Base-by-base conservation (phyloP, 2,113 vertebrate species). In the Elgaria multicarinata region DNA sequence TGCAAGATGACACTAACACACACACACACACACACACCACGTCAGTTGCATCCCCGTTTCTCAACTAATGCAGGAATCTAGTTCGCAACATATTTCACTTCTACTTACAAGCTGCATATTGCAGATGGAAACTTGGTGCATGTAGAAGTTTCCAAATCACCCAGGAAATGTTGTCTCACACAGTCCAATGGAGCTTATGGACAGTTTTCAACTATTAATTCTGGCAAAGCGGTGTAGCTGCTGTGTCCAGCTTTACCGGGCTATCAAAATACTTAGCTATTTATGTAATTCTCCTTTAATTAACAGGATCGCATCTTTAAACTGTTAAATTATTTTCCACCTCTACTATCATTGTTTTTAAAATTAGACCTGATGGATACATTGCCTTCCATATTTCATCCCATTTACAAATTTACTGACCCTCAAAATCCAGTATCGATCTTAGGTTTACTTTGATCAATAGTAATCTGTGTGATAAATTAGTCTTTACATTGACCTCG, bases 351-450 rank as follows among this genome's bases (percentile, higher is more conserved):
- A 82, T 84, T 71, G 69, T 6, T 89, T 93, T 84, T 87, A 90
- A 44, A 31, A 36, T 58, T 91, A 83, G 18, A 44, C 24, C 28
- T 91, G 90, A 91, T 77, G 69, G 87, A 85, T 89, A 55, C 44
- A 53, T 44, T 76, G 64, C 64, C 72, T 92, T 90, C 80, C 83
- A 42, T 90, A 96, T 67, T 93, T 87, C 86, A 93, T 92, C 33
- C 93, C 77, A 91, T 92, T 96, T 96, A 69, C 91, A 96, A 95
- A 95, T 88, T 93, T 94, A 96, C 83, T 94, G 90, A 96, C 62
- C 90, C 93, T 96, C 90, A 95, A 89, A 95, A 94, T 95, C 74
- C 77, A 95, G 44, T 95, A 96, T 95, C 94, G 95, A 96, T 95
- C 92, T 95, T 91, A 86, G 66, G 91, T 96, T 92, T 92, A 76